These are phyloP conservation scores for Nezara viridula DNA, from an alignment of 2,888 invertebrate species.

Conservation along the genomic window DNA sequence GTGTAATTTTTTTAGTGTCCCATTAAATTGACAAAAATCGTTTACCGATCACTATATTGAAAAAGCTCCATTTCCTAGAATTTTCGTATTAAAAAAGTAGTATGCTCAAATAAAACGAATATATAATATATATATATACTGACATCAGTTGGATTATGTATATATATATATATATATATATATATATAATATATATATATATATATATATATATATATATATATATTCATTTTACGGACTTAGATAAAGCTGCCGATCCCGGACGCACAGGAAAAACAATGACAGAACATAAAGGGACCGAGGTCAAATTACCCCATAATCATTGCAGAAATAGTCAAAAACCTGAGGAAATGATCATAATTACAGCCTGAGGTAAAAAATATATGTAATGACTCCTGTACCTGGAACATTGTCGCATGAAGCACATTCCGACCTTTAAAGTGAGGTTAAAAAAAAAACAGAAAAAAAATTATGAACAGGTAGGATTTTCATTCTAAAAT, in stretches of 20 bases:
- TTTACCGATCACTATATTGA: too few relatives aligned
- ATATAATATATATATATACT: too few relatives aligned
- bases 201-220: too few relatives aligned
- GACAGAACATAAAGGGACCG: not conserved
- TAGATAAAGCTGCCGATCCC: not conserved
- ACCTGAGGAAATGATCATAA: conserved; percentile 9
- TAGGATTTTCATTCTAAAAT: not conserved
- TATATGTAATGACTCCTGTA: not conserved
- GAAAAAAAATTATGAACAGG: not conserved
- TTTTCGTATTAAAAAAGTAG: too few relatives aligned
- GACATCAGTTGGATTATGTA: too few relatives aligned
- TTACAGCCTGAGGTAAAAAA: not conserved
- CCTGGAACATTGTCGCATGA: not conserved
- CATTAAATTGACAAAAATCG: too few relatives aligned
- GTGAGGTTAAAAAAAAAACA: not conserved
- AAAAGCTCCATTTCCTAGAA: too few relatives aligned
- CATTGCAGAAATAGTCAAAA: not conserved
- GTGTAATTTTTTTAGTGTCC: too few relatives aligned
- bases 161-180: too few relatives aligned
- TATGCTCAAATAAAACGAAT: too few relatives aligned
- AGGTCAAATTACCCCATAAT: conserved; percentile 29
- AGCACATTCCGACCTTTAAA: not conserved
- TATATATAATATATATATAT: too few relatives aligned
- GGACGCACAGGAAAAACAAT: not conserved
- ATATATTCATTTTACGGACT: not conserved